Base-by-base conservation (phyloP, 2,797 vertebrate genomes). In the Mormyrus proboscirostris region DNA sequence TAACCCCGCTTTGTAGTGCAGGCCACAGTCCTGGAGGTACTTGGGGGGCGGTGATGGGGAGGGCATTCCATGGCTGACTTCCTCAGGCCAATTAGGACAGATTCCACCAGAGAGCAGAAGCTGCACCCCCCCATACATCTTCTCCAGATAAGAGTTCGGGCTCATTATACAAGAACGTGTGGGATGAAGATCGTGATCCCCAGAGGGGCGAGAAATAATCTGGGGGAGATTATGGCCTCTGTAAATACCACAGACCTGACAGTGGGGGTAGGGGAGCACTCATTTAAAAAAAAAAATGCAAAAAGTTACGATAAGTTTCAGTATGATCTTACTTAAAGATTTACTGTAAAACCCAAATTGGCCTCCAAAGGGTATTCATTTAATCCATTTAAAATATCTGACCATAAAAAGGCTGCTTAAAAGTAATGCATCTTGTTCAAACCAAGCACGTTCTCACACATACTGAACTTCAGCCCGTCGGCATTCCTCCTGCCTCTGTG, bases 241-340 rank as follows among this genome's bases (percentile, higher is more conserved):
- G n/a, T 50, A 53, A 85, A 85, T 85, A 53, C 83, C n/a, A 33
- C 83, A 85, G 47, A 44, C 49, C 83, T 85, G 83, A 53, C 83
- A 49, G 19, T 10, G 44, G 41, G 79, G 49, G 44, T 29, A 22
- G 10, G 10, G 14, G 29, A 73, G 65, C 5, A 9, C 83, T 51
- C 10, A 29, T 50, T 85, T 19, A 79, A 44, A 41, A 41, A 5
- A 83, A 44, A 51, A 53, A 29, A 53, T 33, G 2, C 4, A 51
- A 85, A 50, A 53, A 50, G 73, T 79, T 41, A 79, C 0, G 73
- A 16, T 29, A 47, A 84, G 19, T 85, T 51, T 85, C n/a, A 50
- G 47, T 33, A 14, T 33, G 49, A 53, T 50, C 49, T 85, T 53
- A 50, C 50, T 29, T 0, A 85, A 29, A 25, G 22, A 50, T n/a